Base-by-base conservation (phyloP, 2,113 vertebrate genomes). In the Psephotus haematonotus region DNA sequence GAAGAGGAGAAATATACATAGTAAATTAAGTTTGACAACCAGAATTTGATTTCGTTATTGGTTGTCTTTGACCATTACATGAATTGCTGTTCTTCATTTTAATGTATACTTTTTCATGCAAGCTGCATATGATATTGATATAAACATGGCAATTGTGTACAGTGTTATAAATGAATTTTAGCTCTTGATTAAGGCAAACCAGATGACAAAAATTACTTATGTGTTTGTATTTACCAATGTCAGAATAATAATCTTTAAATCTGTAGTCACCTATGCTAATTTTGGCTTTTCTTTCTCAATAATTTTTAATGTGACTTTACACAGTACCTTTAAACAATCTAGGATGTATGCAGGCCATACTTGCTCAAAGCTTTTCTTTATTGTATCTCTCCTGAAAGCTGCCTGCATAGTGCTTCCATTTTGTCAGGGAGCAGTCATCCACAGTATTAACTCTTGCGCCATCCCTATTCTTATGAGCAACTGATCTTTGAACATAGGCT, bases 11-110 rank as follows among this genome's bases (percentile, higher is more conserved):
- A 97, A 98, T 98, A 99, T 97, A 99, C 98, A 98, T 98, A 98
- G 98, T 98, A 99, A 99, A 99, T 99, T 98, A 98, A 99, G 99
- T 99, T 99, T 99, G 99, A 99, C 99, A 99, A 98, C 98, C 98
- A 97, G 97, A 98, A 98, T 98, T 99, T 98, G 98, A 97, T 98
- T 99, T 99, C 98, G 97, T 99, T 98, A 98, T 97, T 98, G 98
- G 98, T 98, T 99, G 99, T 99, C 99, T 99, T 98, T 98, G 98
- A 98, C 98, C 98, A 98, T 99, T 99, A 98, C 97, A 97, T 97
- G 98, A 98, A 98, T 99, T 99, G 98, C 99, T 98, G 98, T 98
- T 98, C 97, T 97, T 97, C 98, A 98, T 99, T 99, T 98, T 98
- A 98, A 97, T 97, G 98, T 98, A 96, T 98, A 97, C 96, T 76